These are phyloP conservation scores for Rhingia campestris DNA, from an alignment of 2,888 invertebrate species.

Conservation along the genomic window DNA sequence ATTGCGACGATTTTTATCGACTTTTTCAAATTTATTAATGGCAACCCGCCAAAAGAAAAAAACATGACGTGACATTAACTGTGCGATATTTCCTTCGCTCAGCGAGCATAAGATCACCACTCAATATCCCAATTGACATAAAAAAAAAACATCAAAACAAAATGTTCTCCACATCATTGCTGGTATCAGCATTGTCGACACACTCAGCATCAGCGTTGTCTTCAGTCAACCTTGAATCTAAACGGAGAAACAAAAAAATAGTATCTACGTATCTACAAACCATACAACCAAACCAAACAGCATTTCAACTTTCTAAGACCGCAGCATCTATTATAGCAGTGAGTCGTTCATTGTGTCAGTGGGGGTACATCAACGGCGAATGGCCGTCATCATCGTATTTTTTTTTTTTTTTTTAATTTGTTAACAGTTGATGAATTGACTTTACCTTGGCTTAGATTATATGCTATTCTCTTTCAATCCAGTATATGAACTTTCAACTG, in stretches of 20 bases:
- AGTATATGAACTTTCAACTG: conserved; percentile 64
- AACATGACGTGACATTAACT: too few relatives aligned
- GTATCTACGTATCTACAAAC: neutral
- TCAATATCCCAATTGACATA: too few relatives aligned
- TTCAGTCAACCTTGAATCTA: conserved; percentile 56
- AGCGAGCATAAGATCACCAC: too few relatives aligned
- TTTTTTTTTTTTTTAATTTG: conserved; percentile 41
- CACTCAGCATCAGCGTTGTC: conserved; percentile 11
- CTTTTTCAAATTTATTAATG: too few relatives aligned
- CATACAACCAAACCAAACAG: conserved; percentile 51
- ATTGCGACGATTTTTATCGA: too few relatives aligned
- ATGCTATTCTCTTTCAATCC: conserved; percentile 45
- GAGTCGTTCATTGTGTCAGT: conserved; percentile 21
- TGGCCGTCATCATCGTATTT: conserved; percentile 28
- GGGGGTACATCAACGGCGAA: conserved; percentile 50
- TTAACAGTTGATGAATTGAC: conserved; percentile 68
- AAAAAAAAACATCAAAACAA: too few relatives aligned
- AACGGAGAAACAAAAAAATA: conserved; percentile 32
- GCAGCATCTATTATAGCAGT: conserved; percentile 6
- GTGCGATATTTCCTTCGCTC: too few relatives aligned
- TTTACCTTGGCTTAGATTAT: conserved; percentile 72
- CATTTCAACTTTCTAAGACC: conserved; percentile 68
- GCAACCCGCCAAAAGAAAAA: too few relatives aligned
- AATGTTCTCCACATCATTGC: conserved; percentile 3
- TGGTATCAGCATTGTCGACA: neutral